Conservation (phyloP, 2,797 vertebrate genomes). For the Sebastes steindachneri region DNA sequence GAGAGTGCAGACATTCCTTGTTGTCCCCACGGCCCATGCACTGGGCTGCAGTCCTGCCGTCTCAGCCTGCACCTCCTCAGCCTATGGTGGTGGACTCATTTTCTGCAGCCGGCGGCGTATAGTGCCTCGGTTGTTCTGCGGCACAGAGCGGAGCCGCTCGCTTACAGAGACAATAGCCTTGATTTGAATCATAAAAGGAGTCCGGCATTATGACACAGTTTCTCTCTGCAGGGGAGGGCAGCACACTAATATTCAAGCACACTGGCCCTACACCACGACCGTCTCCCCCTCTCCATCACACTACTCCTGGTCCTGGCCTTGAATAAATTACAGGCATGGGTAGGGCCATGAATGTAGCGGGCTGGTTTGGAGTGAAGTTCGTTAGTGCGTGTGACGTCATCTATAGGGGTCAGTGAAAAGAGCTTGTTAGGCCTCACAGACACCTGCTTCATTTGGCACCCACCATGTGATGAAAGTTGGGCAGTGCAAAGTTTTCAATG, state of each 20-base stretch:
- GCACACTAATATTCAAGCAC: constrained; percentile 79
- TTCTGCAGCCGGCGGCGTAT: constrained; percentile 67
- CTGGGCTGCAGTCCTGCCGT: constrained; percentile 36
- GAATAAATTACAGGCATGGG: constrained; percentile 82
- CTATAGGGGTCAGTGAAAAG: constrained; percentile 72
- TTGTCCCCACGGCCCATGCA: constrained; percentile 33
- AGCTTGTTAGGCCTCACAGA: constrained; percentile 73
- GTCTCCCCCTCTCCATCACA: constrained; percentile 57
- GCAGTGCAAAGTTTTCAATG: constrained; percentile 47
- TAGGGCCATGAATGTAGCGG: constrained; percentile 72
- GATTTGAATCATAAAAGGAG: constrained; percentile 88
- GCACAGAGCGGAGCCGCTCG: constrained; percentile 79
- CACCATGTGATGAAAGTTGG: constrained; percentile 53
- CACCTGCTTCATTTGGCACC: constrained; percentile 79
- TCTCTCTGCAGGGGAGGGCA: constrained; percentile 83
- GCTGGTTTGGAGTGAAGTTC: constrained; percentile 73
- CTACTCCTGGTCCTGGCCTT: constrained; percentile 64
- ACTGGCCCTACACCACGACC: constrained; percentile 44
- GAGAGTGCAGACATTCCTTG: constrained; percentile 58
- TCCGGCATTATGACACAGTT: constrained; percentile 88
- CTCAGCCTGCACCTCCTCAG: constrained; percentile 61
- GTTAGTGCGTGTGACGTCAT: constrained; percentile 78
- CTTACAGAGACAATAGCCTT: constrained; percentile 84
- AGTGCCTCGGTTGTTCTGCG: constrained; percentile 82
- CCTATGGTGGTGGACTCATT: constrained; percentile 69